Evolutionary conservation across 2,797 vertebrate species (phyloP), one percentile per base, ranked within the genome.

Genomic region (Scolopax rusticola): DNA sequence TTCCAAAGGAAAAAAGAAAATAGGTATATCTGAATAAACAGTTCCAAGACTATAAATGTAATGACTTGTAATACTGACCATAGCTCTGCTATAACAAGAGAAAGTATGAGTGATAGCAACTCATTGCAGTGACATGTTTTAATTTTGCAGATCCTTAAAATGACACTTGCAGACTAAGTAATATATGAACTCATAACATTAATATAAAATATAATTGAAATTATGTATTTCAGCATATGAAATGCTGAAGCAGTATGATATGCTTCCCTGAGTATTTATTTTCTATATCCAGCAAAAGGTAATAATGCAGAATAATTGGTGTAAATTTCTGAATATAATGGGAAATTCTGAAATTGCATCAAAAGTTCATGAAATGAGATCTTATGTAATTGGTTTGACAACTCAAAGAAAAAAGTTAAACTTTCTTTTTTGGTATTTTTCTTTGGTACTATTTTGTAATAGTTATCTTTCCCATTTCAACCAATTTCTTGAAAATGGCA

Each of bases 61-160:
- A 73, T 13, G 1, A 63, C 48, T 76, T 23, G 21, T 18, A 84
- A 47, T 76, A 51, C 33, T 9, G 11, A 70, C 38, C 20, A 67
- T 87, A 63, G 56, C 47, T 40, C 32, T 43, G 41, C 45, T 67
- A 3, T 63, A 81, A 76, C 36, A 69, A 63, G 33, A 79, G 38
- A 53, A 81, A 78, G 40, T 63, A 74, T 65, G 32, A 95, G n/a
- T n/a, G 63, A 76, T 56, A 90, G 63, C 28, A 84, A 43, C 9
- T 81, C 67, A 63, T 20, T 73, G 36, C 41, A 89, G 41, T 64
- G 45, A 43, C 15, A 25, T 65, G 48, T n/a, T 75, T 90, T 73
- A 82, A 69, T 87, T 95, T 87, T 81, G 54, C 18, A 59, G 61
- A 38, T 89, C 32, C 48, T 87, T 90, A 54, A 90, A 94, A 84